A percentile compares a stretch with the other conserved stretches of the same genome.
phyloP scores from a whole-genome alignment of 2,113 vertebrate genomes.

The Vulpes vulpes region DNA sequence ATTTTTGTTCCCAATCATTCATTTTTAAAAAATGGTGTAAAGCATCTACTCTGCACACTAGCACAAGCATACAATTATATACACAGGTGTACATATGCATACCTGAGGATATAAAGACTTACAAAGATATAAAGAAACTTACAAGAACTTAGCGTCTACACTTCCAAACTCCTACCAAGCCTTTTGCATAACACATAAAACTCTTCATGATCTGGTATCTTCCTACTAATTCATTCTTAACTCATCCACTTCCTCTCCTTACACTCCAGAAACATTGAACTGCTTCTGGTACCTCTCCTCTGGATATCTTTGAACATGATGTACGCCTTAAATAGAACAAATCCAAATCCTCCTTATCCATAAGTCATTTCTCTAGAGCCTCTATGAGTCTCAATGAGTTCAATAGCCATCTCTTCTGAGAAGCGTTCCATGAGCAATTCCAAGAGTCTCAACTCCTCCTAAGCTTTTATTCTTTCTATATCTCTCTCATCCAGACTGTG shows the following conservation, averaged over 20 bases:
- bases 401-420: not conserved
- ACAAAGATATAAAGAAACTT: not conserved
- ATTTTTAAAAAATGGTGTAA: conserved; percentile 36
- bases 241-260: not conserved
- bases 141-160: not conserved
- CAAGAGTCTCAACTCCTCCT: not conserved
- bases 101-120: not conserved
- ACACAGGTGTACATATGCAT: not conserved
- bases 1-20: not conserved
- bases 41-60: not conserved
- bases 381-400: not conserved
- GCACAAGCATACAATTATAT: not conserved
- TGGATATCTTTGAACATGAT: not conserved
- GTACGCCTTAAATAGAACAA: not conserved
- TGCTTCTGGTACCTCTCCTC: not conserved
- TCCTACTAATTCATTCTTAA: not conserved
- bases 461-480: not conserved
- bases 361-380: not conserved
- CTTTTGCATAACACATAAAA: not conserved
- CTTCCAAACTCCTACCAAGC: not conserved
- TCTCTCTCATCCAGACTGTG: not conserved
- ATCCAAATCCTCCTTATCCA: not conserved
- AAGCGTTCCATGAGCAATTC: not conserved
- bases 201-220: not conserved
- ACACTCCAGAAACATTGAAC: not conserved